Evolutionary conservation across 2,888 invertebrate genomes (phyloP).

Genomic region (Chloroclysta siterata): DNA sequence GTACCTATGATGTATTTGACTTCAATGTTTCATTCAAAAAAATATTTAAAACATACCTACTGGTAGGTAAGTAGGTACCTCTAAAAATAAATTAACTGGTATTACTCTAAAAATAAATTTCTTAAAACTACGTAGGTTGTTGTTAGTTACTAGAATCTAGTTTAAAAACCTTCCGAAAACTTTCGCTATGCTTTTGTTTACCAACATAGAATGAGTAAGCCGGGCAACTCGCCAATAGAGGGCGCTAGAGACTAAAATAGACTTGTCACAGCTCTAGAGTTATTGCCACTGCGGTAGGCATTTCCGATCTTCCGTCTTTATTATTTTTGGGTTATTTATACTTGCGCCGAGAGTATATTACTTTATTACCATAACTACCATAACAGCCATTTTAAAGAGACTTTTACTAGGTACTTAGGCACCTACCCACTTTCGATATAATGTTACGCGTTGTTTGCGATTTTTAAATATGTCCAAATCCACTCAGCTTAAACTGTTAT

Average conservation of each 20-base stretch:
- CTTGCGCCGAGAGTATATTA: constrained; percentile 23
- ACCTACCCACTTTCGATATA: not conserved
- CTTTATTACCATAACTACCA: constrained; percentile 17
- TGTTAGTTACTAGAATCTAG: too few species aligned
- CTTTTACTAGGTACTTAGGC: not conserved
- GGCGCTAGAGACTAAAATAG: constrained; percentile 76
- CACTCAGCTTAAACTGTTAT: too few species aligned
- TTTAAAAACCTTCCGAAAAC: too few species aligned
- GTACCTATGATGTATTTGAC: too few species aligned
- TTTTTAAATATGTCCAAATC: too few species aligned
- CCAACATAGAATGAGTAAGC: constrained; percentile 81
- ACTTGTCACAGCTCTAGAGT: constrained; percentile 70
- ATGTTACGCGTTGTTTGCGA: too few species aligned
- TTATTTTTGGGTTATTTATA: constrained; percentile 37
- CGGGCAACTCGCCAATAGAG: constrained; percentile 82
- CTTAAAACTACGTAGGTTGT: too few species aligned
- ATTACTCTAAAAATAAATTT: too few species aligned
- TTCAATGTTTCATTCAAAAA: too few species aligned
- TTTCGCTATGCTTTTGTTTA: constrained; percentile 58
- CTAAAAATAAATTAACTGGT: too few species aligned
- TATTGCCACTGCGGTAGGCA: constrained; percentile 69
- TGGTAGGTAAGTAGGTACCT: too few species aligned
- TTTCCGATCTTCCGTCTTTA: constrained; percentile 73
- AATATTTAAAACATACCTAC: too few species aligned
- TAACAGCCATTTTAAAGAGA: constrained; percentile 18